Conservation (phyloP, 2,888 invertebrate genomes). For the Troides aeacus region DNA sequence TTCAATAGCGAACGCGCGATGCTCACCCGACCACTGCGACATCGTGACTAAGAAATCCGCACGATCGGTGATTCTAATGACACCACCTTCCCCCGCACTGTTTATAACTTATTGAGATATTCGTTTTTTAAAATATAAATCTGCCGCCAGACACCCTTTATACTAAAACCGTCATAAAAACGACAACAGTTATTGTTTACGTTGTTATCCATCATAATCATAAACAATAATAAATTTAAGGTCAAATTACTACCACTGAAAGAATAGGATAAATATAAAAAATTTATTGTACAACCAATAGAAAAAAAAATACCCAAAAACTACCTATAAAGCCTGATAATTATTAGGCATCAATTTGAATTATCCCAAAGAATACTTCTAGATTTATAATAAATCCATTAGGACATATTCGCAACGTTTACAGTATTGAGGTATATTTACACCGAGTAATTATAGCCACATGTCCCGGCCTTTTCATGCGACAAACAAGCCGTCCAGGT, state of each 20-base stretch:
- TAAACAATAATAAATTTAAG: background rate
- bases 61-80: too few species aligned
- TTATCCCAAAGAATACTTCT: background rate
- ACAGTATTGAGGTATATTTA: conserved; percentile 25
- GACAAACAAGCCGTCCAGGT: conserved; percentile 25
- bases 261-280: background rate
- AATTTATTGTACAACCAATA: background rate
- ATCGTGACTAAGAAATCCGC: too few species aligned
- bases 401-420: conserved; percentile 4
- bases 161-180: too few species aligned
- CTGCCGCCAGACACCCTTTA: too few species aligned
- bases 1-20: too few species aligned
- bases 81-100: too few species aligned
- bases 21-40: too few species aligned
- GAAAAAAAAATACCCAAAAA: background rate
- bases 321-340: too few species aligned
- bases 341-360: too few species aligned
- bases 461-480: conserved; percentile 26
- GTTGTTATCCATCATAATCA: background rate
- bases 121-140: too few species aligned
- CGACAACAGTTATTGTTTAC: background rate
- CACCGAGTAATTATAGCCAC: conserved; percentile 29
- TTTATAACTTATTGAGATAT: too few species aligned
- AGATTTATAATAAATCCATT: background rate
- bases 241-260: background rate